A percentile compares a stretch with the other conserved stretches of the same genome.
Conservation (phyloP, 2,888 invertebrate genomes). For the Drosophila flavopinicola region DNA sequence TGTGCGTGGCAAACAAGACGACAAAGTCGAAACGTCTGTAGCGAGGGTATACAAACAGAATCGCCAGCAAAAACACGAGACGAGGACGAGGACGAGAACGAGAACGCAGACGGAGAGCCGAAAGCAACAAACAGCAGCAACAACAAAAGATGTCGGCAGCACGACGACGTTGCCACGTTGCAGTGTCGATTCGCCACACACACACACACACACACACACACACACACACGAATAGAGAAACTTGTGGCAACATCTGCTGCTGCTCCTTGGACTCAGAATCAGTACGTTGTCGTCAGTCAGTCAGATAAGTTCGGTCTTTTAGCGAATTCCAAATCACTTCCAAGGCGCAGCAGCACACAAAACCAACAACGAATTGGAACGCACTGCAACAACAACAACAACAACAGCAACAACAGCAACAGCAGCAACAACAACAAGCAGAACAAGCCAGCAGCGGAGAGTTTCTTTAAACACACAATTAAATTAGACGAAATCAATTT, state of each 20-base stretch:
- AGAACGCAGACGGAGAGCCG: slow-evolving; percentile 32
- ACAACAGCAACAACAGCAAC: slow-evolving; percentile 4
- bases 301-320: slow-evolving; percentile 66
- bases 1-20: background rate
- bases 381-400: slow-evolving; percentile 29
- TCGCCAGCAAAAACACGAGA: slow-evolving; percentile 31
- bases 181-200: slow-evolving; percentile 53
- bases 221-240: slow-evolving; percentile 43
- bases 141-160: slow-evolving; percentile 43
- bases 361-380: slow-evolving; percentile 54
- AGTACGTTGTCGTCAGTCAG: slow-evolving; percentile 82
- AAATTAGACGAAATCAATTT: slow-evolving; percentile 42
- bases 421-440: slow-evolving; percentile 5
- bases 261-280: slow-evolving; percentile 79
- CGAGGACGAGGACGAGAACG: slow-evolving; percentile 49
- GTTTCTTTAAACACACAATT: slow-evolving; percentile 9
- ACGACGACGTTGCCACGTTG: slow-evolving; percentile 67
- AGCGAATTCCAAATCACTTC: slow-evolving; percentile 47
- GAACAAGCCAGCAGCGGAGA: slow-evolving; percentile 7
- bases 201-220: slow-evolving; percentile 25
- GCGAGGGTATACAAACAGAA: slow-evolving; percentile 33
- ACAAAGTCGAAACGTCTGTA: slow-evolving; percentile 16
- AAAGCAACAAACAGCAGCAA: slow-evolving; percentile 16
- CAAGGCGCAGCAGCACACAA: slow-evolving; percentile 52
- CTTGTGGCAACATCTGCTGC: slow-evolving; percentile 81